Base-by-base conservation (phyloP, 2,797 vertebrate genomes). In the Monodelphis domestica region DNA sequence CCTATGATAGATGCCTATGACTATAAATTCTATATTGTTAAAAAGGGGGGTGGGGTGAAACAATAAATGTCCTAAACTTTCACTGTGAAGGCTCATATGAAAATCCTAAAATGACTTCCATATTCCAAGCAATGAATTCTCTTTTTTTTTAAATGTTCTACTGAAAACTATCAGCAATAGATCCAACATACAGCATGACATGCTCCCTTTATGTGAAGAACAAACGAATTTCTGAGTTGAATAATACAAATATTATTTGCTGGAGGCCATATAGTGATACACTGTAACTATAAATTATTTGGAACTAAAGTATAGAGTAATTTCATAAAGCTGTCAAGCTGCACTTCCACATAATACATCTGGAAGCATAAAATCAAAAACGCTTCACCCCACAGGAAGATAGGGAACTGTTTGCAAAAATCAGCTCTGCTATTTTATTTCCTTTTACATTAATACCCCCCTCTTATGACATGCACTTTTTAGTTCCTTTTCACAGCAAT, bases 241-340 rank as follows among this genome's bases (percentile, higher is more conserved):
- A 90, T 97, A 26, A 89, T 70, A 92, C 53, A 96, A 94, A 94
- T 93, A 96, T 92, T 78, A 95, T 95, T 97, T 98, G 94, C 93
- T 96, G 84, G 96, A 97, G 94, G 95, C 92, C 95, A 93, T 1
- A 54, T 92, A 95, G 94, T 89, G 54, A 94, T 70, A 50, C 33
- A 90, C 50, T 87, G 53, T 93, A 96, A 93, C 53, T 95, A 92
- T 91, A 95, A 94, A 96, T 94, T 96, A 91, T 91, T 95, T 92
- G 28, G 0, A 95, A 95, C 91, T 12, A 94, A 95, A 95, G 52
- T 70, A 6, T 94, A 78, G 96, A 91, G 91, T 92, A 95, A 97
- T 96, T 96, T 93, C 90, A 93, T 92, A 96, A 95, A 95, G 5
- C 90, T 91, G 93, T 59, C 94, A 95, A 29, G 53, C 30, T 94